Base-by-base conservation (phyloP, 2,888 invertebrate species). In the Heteromyza rotundicornis region DNA sequence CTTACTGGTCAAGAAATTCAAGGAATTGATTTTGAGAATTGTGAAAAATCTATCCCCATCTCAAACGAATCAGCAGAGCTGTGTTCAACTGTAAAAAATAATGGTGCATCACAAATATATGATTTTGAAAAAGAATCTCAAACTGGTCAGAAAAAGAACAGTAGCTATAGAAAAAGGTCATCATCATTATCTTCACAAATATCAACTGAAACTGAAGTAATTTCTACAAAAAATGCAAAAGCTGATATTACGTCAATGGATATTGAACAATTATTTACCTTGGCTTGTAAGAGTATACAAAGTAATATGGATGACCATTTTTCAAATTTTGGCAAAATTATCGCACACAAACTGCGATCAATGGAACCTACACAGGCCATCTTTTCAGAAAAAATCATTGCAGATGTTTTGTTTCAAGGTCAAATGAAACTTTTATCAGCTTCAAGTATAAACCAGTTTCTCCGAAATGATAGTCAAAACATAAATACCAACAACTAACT, bases 401-500 rank as follows among this genome's bases (percentile, higher is more conserved):
- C 77, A 8, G 82, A 82, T 68, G 78, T 82, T 50, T 75, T 82
- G 22, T 80, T 80, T 67, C 82, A 82, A 66, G 82, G 82, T 2
- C 82, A 82, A 71, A 80, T 82, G 80, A 82, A 82, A 70, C 70
- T 79, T 66, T 69, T 81, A 8, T 73, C 78, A 16, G 59, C 75
- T 22, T 65, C 74, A 55, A 77, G 71, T 54, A 74, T 77, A 67
- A 75, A 75, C 51, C 75, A 73, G 35, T 78, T 77, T 60, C 59
- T 73, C 60, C 68, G 71, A 52, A 68, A 70, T 62, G 72, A 76
- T 67, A 70, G 71, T 67, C 59, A n/a, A n/a, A n/a, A n/a, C n/a
- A n/a, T n/a, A n/a, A n/a, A n/a, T n/a, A n/a, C n/a, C n/a, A n/a
- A n/a, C n/a, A n/a, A n/a, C n/a, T n/a, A n/a, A n/a, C n/a, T n/a